Base-by-base conservation (phyloP, 2,113 vertebrate species). In the Herpetotheres cachinnans region DNA sequence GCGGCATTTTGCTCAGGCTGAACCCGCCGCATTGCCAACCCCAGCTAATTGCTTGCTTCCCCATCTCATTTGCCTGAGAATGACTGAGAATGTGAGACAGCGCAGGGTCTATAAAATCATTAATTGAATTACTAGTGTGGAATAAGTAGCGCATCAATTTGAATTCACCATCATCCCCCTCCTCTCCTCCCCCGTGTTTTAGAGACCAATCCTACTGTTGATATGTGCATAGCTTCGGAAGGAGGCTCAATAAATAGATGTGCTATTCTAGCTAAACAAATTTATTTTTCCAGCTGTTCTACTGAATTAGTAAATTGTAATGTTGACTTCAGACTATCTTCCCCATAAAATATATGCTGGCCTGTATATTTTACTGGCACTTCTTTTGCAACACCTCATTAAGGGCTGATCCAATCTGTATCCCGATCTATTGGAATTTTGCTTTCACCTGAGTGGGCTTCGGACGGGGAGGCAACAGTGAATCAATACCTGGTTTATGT, bases 281-380 rank as follows among this genome's bases (percentile, higher is more conserved):
- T 98, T 97, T 97, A 97, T 97, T 97, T 96, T 97, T 98, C 97
- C 97, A 98, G 96, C 97, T 97, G 97, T 97, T 97, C 96, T 87
- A 88, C 88, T 92, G 96, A 95, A 96, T 96, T 97, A 94, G 96
- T 96, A 91, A 97, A 98, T 96, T 94, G 85, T 80, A 96, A 97
- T 96, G 95, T 97, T 96, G 92, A 97, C 92, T 98, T 97, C 97
- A 97, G 95, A 94, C 93, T 93, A 86, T 97, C 89, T 97, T 97
- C 74, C 38, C 78, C 95, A 96, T 97, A 97, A 97, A 97, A 96
- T 93, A 95, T 93, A 97, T 20, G 77, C 93, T 73, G 96, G 96
- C 82, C 95, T 93, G 83, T 96, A 94, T 95, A 94, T 96, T 96
- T 97, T 94, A 94, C 74, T 93, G 93, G 80, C 86, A 87, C 38